Evolutionary conservation across 2,797 vertebrate species (phyloP).

Genomic region (Heteromormyrus szaboi): DNA sequence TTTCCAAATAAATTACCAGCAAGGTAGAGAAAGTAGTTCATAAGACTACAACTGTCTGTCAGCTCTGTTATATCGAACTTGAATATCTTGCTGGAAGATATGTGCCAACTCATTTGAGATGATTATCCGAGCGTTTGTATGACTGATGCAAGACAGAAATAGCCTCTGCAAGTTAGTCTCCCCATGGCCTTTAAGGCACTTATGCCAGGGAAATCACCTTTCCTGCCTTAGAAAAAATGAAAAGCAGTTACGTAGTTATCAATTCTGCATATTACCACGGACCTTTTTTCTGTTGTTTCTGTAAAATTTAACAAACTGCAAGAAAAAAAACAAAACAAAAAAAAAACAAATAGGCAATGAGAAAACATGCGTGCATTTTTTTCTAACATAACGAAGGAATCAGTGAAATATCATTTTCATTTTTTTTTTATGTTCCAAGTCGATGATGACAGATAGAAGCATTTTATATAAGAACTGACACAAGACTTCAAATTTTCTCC

Average conservation of each 20-base stretch:
- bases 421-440: constrained; percentile 11
- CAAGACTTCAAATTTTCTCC: background rate
- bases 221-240: background rate
- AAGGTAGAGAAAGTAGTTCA: too few relatives aligned
- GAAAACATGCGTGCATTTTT: constrained; percentile 25
- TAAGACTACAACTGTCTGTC: too few relatives aligned
- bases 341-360: constrained; percentile 20
- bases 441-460: background rate
- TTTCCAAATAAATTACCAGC: too few relatives aligned
- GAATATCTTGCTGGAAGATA: background rate
- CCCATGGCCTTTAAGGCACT: background rate
- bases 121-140: background rate
- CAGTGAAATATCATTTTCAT: constrained; percentile 8
- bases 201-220: background rate
- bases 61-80: background rate
- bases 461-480: background rate
- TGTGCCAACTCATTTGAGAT: background rate
- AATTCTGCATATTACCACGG: background rate
- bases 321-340: constrained; percentile 1
- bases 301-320: background rate
- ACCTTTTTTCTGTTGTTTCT: background rate
- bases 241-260: background rate
- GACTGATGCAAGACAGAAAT: background rate
- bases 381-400: constrained; percentile 13
- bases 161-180: background rate